These are phyloP conservation scores for Anhinga rufa DNA, from an alignment of 2,113 vertebrate genomes.

Conservation along the genomic window DNA sequence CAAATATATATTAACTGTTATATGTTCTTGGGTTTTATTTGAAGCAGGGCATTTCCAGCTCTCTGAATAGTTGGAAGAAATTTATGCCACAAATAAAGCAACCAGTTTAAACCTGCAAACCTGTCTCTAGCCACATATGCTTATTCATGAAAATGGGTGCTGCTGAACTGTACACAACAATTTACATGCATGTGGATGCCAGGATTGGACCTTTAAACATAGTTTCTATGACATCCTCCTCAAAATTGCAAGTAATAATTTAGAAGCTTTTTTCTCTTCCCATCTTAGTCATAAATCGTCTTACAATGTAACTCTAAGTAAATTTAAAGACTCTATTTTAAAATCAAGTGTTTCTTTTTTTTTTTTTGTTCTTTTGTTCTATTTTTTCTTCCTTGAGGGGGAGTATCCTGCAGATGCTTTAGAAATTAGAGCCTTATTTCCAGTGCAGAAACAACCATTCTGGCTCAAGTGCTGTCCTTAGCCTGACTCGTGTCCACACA, in stretches of 20 bases:
- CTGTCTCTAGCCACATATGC: background rate
- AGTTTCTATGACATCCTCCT: background rate
- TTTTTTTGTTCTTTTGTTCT: background rate
- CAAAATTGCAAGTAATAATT: background rate
- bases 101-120: background rate
- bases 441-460: background rate
- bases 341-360: background rate
- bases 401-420: slow-evolving; percentile 1
- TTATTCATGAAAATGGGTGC: background rate
- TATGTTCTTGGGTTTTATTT: background rate
- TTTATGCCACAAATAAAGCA: background rate
- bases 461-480: background rate
- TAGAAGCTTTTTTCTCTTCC: background rate
- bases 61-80: background rate
- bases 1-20: background rate
- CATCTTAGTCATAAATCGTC: background rate
- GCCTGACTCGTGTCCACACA: background rate
- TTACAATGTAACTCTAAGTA: background rate
- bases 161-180: background rate
- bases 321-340: background rate
- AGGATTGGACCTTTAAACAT: background rate
- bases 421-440: slow-evolving; percentile 17
- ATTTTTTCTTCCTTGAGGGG: background rate
- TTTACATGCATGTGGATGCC: background rate
- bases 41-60: background rate